phyloP scores from a whole-genome alignment of 1,140 invertebrate genomes.

The Teleopsis dalmanni region DNA sequence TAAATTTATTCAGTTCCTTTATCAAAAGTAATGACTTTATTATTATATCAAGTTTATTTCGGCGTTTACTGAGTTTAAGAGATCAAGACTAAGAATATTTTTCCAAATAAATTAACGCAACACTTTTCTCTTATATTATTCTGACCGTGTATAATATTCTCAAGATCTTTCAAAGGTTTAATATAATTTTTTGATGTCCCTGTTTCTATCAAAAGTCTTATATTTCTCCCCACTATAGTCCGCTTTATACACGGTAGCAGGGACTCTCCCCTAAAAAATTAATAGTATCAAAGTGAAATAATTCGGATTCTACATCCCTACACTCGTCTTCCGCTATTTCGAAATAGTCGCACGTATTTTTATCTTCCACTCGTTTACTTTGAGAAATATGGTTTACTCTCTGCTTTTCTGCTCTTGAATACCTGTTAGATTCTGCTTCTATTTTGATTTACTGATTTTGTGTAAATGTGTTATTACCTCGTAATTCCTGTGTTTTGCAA shows the following conservation, averaged over 20 bases:
- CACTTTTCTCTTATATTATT: slow-evolving; percentile 7
- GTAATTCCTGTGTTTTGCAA: background rate
- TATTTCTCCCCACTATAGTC: background rate
- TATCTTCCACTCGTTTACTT: background rate
- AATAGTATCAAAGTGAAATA: background rate
- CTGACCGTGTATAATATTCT: background rate
- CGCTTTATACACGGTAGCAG: background rate
- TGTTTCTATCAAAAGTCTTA: background rate
- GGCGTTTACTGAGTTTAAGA: slow-evolving; percentile 4
- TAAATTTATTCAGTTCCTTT: background rate
- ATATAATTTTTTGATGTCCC: background rate
- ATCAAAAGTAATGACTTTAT: background rate
- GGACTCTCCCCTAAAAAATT: background rate
- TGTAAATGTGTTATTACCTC: background rate
- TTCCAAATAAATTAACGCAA: slow-evolving; percentile 5
- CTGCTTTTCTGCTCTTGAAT: background rate
- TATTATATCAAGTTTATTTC: slow-evolving; percentile 8
- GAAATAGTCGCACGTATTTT: too few species aligned
- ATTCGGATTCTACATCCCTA: background rate
- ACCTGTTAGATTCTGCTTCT: background rate
- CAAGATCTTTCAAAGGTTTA: background rate
- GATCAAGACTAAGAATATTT: slow-evolving; percentile 4
- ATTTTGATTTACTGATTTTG: background rate
- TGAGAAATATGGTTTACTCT: background rate
- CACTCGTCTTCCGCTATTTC: too few species aligned